These are phyloP conservation scores for Eristalinus aeneus DNA, from an alignment of 2,888 invertebrate genomes.

Conservation along the genomic window DNA sequence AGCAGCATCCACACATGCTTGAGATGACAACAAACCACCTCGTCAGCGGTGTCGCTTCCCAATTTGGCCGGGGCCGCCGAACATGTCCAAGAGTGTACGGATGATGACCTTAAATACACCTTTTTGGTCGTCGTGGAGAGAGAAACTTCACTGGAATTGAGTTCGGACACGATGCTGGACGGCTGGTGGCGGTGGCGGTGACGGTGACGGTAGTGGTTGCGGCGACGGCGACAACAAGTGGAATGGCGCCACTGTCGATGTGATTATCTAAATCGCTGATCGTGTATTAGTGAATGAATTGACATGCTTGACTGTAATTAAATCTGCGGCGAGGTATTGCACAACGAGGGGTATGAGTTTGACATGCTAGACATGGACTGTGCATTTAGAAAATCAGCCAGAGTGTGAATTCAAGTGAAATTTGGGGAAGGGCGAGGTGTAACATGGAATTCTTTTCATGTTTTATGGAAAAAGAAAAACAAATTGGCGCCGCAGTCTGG, in stretches of 20 bases:
- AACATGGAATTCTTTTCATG: too few relatives aligned
- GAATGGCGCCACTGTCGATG: constrained; percentile 10
- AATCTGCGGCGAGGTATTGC: neutral
- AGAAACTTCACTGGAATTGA: neutral
- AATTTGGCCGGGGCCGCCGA: neutral
- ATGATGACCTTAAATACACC: neutral
- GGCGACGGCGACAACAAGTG: neutral
- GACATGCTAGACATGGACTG: neutral
- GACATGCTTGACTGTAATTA: constrained; percentile 11
- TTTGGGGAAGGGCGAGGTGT: neutral
- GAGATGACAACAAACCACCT: neutral
- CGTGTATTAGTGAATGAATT: neutral
- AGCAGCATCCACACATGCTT: neutral
- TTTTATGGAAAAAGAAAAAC: too few relatives aligned
- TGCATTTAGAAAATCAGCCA: neutral
- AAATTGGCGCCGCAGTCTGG: too few relatives aligned
- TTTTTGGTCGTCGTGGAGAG: neutral
- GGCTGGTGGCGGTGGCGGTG: neutral
- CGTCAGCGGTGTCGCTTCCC: neutral
- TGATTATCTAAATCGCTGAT: constrained; percentile 22
- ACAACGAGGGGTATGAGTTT: neutral
- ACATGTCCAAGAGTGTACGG: neutral
- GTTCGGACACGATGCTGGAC: neutral
- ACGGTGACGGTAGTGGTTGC: neutral
- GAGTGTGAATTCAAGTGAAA: neutral